These are phyloP conservation scores for Mesoclemmys tuberculata DNA, from an alignment of 2,113 vertebrate genomes.

Conservation along the genomic window DNA sequence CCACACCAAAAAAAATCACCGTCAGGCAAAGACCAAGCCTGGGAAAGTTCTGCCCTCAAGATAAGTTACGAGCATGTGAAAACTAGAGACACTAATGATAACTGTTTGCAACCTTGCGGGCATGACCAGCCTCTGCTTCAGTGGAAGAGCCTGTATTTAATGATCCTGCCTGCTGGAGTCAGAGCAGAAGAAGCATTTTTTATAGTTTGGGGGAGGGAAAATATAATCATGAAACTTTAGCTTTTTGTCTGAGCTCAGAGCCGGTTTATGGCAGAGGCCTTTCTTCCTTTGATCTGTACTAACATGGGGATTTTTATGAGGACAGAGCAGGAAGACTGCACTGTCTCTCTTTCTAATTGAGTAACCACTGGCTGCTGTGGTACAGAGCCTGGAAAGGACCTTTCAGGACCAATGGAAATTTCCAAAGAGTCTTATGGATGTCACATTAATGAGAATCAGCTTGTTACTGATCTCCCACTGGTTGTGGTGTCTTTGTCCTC, in stretches of 20 bases:
- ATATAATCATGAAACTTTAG: neutral
- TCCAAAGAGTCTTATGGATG: neutral
- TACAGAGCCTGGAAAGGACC: neutral
- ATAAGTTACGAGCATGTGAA: neutral
- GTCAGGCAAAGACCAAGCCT: no score
- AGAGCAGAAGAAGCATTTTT: neutral
- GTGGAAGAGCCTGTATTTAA: neutral
- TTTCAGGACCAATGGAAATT: fast-evolving
- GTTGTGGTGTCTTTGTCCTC: neutral
- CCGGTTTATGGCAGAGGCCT: neutral
- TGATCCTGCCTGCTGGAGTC: fast-evolving
- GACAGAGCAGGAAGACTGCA: neutral
- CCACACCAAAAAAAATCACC: neutral
- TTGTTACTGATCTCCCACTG: neutral
- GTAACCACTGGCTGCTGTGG: fast-evolving
- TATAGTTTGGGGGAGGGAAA: neutral
- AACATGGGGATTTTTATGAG: neutral
- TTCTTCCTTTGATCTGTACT: fast-evolving
- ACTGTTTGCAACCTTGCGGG: neutral
- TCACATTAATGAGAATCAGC: neutral
- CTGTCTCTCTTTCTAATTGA: fast-evolving
- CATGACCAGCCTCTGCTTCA: neutral
- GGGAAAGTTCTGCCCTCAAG: neutral
- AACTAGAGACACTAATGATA: neutral
- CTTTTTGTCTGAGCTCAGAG: neutral